A percentile compares a stretch with the other conserved stretches of the same genome.
These are phyloP conservation scores for Acanthopagrus latus DNA, from an alignment of 2,797 vertebrate species.

Conservation along the genomic window DNA sequence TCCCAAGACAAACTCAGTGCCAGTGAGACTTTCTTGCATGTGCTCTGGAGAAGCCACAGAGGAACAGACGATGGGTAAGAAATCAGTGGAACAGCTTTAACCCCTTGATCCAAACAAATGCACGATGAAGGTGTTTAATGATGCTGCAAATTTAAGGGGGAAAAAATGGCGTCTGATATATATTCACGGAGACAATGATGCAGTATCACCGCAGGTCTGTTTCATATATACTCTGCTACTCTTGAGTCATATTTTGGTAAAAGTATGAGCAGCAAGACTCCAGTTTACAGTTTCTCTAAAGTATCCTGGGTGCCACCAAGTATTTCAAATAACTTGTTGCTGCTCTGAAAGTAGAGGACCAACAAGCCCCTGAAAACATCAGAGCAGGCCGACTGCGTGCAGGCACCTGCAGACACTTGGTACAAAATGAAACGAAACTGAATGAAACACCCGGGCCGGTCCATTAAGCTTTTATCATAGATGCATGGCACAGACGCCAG, in stretches of 20 bases:
- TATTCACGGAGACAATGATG: conserved; percentile 69
- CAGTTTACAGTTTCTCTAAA: conserved; percentile 40
- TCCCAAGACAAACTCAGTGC: not conserved
- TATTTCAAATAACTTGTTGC: conserved; percentile 20
- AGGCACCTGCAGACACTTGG: conserved; percentile 52
- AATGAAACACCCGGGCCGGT: conserved; percentile 56
- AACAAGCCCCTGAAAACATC: conserved; percentile 49
- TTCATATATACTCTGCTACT: conserved; percentile 19
- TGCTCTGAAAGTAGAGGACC: conserved; percentile 28
- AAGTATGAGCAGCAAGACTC: conserved; percentile 5
- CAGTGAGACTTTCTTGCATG: conserved; percentile 23
- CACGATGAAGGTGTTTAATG: conserved; percentile 14
- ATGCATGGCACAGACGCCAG: conserved; percentile 45
- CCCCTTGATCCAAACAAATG: conserved; percentile 29
- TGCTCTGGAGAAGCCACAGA: conserved; percentile 34
- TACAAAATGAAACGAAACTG: conserved; percentile 54
- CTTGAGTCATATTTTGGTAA: conserved; percentile 38
- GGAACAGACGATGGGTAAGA: conserved; percentile 1
- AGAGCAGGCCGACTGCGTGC: conserved; percentile 31
- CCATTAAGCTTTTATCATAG: conserved; percentile 61
- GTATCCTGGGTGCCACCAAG: conserved; percentile 8
- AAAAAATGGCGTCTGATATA: conserved; percentile 26
- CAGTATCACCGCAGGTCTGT: conserved; percentile 61
- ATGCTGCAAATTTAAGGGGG: conserved; percentile 6
- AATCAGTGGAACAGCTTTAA: conserved; percentile 23